Evolutionary conservation across 2,797 vertebrate genomes (phyloP), one percentile per base, ranked within the genome.

Genomic region (Xenopus petersii): DNA sequence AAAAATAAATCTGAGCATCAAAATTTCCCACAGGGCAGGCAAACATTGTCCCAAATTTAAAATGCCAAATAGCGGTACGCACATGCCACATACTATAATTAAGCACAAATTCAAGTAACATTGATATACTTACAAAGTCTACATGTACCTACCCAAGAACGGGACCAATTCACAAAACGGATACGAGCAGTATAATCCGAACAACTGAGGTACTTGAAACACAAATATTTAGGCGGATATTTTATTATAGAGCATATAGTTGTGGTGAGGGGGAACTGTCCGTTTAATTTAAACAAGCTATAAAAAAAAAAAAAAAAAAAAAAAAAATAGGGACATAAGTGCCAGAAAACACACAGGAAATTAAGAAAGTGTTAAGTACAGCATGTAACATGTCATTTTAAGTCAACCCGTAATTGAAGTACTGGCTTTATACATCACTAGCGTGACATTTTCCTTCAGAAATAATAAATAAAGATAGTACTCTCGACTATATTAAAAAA

Each of bases 51-150:
- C 21, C 93, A 93, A 94, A 93, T 93, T 93, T 89, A 88, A 51
- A 89, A 89, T 89, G 89, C 88, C 88, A 89, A 89, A 89, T 90
- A 88, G 89, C 87, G 85, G 87, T 90, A 93, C 89, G 89, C 80
- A 96, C 96, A 98, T 99, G 97, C 97, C 95, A 92, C 94, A 89
- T 87, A 96, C 93, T 93, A 95, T 92, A 92, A 93, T 90, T 88
- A 94, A 92, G 92, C 94, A 98, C 94, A 93, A 95, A 95, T 98
- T 98, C 95, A 98, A 98, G 96, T 98, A 98, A 98, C 96, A 97
- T 94, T 96, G 94, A 97, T 93, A 95, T 93, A 96, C 94, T 93
- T 97, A 87, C 88, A 91, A 92, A 94, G 93, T 95, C 95, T 94
- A 96, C 93, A 88, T 93, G 93, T 95, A 95, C 93, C 95, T 94